phyloP scores from a whole-genome alignment of 1,140 invertebrate species.

The Watersipora subatra region DNA sequence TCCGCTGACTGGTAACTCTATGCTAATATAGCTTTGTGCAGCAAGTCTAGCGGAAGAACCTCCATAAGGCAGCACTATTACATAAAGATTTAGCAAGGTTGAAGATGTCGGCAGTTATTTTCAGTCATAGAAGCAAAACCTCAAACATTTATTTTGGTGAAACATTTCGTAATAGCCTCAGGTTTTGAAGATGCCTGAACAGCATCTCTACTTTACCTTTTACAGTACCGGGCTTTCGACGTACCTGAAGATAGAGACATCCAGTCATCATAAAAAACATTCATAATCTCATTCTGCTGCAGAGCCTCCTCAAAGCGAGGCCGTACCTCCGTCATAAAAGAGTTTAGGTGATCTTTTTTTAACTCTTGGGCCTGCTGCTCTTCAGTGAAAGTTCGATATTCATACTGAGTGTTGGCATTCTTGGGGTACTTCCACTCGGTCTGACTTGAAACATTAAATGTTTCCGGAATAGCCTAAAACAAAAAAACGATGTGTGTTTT shows the following conservation, averaged over 20 bases:
- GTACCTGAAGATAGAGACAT: slow-evolving; percentile 21
- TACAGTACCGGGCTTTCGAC: too few species aligned
- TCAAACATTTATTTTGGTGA: too few species aligned
- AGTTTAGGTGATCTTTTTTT: slow-evolving; percentile 17
- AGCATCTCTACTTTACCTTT: too few species aligned
- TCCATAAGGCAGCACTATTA: too few species aligned
- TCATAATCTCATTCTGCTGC: slow-evolving; percentile 41
- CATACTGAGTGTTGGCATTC: slow-evolving; percentile 35
- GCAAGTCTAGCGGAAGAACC: too few species aligned
- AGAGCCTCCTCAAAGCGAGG: slow-evolving; percentile 33
- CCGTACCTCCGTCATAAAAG: slow-evolving; percentile 22
- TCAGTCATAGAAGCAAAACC: too few species aligned
- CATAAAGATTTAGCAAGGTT: too few species aligned
- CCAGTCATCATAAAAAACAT: slow-evolving; percentile 40
- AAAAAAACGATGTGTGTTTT: neutral
- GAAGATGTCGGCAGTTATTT: too few species aligned
- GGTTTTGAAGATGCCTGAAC: too few species aligned
- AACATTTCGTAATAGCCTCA: too few species aligned
- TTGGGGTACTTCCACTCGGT: slow-evolving; percentile 37
- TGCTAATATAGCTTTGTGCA: too few species aligned
- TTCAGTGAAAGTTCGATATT: slow-evolving; percentile 27
- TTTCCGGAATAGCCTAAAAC: slow-evolving; percentile 28
- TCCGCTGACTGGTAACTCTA: too few species aligned
- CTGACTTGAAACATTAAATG: slow-evolving; percentile 21
- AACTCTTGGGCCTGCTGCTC: slow-evolving; percentile 23